These are phyloP conservation scores for Protobothrops flavoviridis DNA, from an alignment of 2,113 vertebrate species.

Conservation along the genomic window DNA sequence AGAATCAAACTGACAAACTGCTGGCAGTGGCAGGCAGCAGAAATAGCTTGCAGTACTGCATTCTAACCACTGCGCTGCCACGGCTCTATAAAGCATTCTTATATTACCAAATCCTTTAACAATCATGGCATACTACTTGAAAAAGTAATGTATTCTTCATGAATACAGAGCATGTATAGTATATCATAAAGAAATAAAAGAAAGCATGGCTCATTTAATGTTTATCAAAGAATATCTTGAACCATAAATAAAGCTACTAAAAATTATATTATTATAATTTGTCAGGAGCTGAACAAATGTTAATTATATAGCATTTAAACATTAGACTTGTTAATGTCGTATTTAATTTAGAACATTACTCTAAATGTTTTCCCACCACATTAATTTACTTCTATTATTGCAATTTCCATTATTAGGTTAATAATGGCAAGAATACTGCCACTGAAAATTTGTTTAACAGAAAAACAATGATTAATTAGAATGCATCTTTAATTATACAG, in stretches of 20 bases:
- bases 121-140: constrained; percentile 53
- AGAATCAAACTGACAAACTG: too few relatives aligned
- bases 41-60: too few relatives aligned
- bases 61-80: too few relatives aligned
- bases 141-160: constrained; percentile 50
- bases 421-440: constrained; percentile 71
- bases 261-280: constrained; percentile 41
- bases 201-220: constrained; percentile 36
- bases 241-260: constrained; percentile 68
- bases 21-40: too few relatives aligned
- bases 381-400: constrained; percentile 82
- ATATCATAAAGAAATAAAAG: constrained; percentile 37
- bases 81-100: constrained; percentile 22
- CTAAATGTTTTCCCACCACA: constrained; percentile 76
- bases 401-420: constrained; percentile 75
- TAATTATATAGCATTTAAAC: constrained; percentile 70
- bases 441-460: constrained; percentile 77
- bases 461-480: constrained; percentile 83
- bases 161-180: constrained; percentile 41
- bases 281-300: constrained; percentile 63
- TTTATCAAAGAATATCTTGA: constrained; percentile 59
- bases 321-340: constrained; percentile 77
- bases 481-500: constrained; percentile 79
- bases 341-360: constrained; percentile 77
- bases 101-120: constrained; percentile 54